A percentile compares a stretch with the other conserved stretches of the same genome.
Conservation (phyloP, 2,797 vertebrate genomes). For the Fistularia commersonii region DNA sequence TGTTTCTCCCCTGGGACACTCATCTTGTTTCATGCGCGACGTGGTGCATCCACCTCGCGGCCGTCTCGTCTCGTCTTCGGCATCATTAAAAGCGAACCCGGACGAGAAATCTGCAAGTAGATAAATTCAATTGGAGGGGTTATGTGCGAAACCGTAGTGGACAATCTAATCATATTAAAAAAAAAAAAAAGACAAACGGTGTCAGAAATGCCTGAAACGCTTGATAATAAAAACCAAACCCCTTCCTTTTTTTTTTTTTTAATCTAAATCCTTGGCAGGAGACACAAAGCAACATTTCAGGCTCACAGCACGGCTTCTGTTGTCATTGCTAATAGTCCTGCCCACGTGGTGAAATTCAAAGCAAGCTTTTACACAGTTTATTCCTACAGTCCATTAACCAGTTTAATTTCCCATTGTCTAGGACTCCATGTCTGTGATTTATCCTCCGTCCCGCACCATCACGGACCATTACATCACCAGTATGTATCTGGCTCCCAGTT, state of each 20-base stretch:
- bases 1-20: constrained; percentile 27
- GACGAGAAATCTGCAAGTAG: constrained; percentile 15
- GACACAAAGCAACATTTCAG: constrained; percentile 25
- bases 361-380: constrained; percentile 36
- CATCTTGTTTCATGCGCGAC: constrained; percentile 34
- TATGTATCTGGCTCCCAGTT: constrained; percentile 20
- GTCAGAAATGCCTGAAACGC: constrained; percentile 2
- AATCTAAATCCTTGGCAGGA: constrained; percentile 19
- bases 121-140: constrained; percentile 7
- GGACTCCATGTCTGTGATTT: constrained; percentile 48
- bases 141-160: not conserved
- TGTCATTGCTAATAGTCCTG: constrained; percentile 31
- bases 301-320: constrained; percentile 34
- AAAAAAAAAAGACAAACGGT: not conserved
- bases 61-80: constrained; percentile 37
- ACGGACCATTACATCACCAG: constrained; percentile 51
- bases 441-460: constrained; percentile 41
- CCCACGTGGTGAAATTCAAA: constrained; percentile 39
- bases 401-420: constrained; percentile 58
- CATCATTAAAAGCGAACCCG: constrained; percentile 30
- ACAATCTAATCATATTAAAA: not conserved
- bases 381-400: constrained; percentile 59
- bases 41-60: constrained; percentile 26
- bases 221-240: constrained; percentile 1
- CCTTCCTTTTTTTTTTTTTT: constrained; percentile 10